Base-by-base conservation (phyloP, 2,888 invertebrate species). In the Perizoma affinitatum region DNA sequence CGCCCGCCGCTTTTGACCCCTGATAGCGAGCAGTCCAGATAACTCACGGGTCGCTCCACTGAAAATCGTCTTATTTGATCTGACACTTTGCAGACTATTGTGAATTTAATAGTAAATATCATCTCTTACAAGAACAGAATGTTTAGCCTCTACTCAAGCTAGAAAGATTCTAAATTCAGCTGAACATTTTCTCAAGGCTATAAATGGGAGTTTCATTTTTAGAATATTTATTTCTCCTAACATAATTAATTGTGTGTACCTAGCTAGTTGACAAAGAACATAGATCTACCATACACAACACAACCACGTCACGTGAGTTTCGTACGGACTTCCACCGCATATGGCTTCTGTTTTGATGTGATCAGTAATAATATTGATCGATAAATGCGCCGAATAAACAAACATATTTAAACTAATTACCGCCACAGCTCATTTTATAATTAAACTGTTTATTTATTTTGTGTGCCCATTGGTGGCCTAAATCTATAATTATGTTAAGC, bases 311-410 rank as follows among this genome's bases (percentile, higher is more conserved):
- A 38, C 38, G 6, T 38, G 7, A 7, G 38, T 38, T 38, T 6
- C 38, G 6, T 38, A 38, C 0, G 7, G 52, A 58, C 61, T 60
- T 67, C 48, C 61, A 69, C 63, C 68, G 63, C 69, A 70, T 69
- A 66, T 55, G 58, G 64, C 51, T 51, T 51, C 58, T 52, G 49
- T 81, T 88, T 89, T 89, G 87, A 88, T 85, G 80, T 79, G 63
- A 74, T 63, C 73, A 71, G 73, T 67, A 79, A 84, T 80, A 86
- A 86, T 88, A 88, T 88, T 86, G 83, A 83, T 74, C 67, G 71
- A 77, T 77, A 73, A 78, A 76, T 69, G 67, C 66, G 68, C 67
- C 68, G 69, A 80, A 84, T 78, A 82, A 83, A 87, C 78, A 82
- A 74, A 75, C 72, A 70, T 66, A 38, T 69, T 65, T 61, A 65